These are phyloP conservation scores for Microplitis manilae DNA, from an alignment of 2,888 invertebrate species.

Conservation along the genomic window DNA sequence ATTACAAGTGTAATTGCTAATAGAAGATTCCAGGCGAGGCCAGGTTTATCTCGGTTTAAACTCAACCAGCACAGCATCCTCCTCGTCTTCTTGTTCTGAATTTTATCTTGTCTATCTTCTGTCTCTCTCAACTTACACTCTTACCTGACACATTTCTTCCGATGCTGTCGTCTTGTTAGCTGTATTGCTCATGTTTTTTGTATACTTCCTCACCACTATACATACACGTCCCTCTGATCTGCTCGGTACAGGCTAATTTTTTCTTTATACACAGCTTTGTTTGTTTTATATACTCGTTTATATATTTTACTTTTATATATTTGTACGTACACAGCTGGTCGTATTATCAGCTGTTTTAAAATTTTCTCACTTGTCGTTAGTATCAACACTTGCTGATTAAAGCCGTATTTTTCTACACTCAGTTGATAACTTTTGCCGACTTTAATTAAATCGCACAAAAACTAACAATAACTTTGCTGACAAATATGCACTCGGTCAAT, in stretches of 20 bases:
- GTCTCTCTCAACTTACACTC: slow-evolving; percentile 33
- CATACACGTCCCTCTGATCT: not conserved
- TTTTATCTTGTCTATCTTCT: slow-evolving; percentile 45
- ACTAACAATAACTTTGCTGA: not conserved
- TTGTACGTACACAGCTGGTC: not conserved
- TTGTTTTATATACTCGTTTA: not conserved
- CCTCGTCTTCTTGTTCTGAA: slow-evolving; percentile 42
- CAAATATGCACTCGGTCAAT: not conserved
- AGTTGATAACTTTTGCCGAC: no score
- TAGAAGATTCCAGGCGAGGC: slow-evolving; percentile 71
- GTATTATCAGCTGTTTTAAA: no score
- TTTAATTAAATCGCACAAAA: no score
- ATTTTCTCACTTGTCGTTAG: no score
- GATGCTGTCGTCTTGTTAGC: slow-evolving; percentile 37
- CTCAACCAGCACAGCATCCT: slow-evolving; percentile 46
- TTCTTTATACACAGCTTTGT: not conserved
- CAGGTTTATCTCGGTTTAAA: slow-evolving; percentile 68
- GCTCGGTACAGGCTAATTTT: not conserved
- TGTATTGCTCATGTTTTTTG: slow-evolving; percentile 31
- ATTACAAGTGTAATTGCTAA: slow-evolving; percentile 72
- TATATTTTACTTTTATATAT: not conserved
- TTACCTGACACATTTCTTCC: slow-evolving; percentile 5
- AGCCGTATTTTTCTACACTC: not conserved
- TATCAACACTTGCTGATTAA: not conserved
- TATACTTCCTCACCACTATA: not conserved